Conservation (phyloP, 2,888 invertebrate species). For the Eurois occulta region DNA sequence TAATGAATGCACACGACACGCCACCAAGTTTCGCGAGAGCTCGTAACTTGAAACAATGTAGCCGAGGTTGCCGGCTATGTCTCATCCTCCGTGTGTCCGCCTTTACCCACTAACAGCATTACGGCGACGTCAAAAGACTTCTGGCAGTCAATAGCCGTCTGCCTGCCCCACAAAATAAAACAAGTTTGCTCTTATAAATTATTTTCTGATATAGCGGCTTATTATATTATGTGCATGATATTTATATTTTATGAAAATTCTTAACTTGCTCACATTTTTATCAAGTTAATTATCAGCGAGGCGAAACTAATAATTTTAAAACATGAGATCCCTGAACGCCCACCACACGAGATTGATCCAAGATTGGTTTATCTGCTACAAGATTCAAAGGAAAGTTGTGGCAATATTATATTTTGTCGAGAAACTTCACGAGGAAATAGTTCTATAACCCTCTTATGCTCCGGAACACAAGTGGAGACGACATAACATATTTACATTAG, state of each 20-base stretch:
- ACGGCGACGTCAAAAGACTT: slow-evolving; percentile 62
- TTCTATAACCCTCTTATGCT: not conserved
- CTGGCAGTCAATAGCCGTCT: slow-evolving; percentile 47
- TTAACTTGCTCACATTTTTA: slow-evolving; percentile 8
- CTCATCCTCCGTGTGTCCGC: slow-evolving; percentile 55
- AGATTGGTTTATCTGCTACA: not conserved
- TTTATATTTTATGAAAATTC: slow-evolving; percentile 39
- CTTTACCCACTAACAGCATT: slow-evolving; percentile 65
- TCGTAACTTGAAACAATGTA: slow-evolving; percentile 58
- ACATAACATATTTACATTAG: not conserved
- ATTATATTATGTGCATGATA: slow-evolving; percentile 35
- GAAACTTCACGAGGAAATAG: not conserved
- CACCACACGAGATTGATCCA: not conserved
- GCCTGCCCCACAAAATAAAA: slow-evolving; percentile 37
- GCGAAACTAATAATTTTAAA: not conserved
- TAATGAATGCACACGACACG: slow-evolving; percentile 38
- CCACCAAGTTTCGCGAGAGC: slow-evolving; percentile 44
- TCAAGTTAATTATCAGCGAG: not conserved
- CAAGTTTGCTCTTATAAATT: slow-evolving; percentile 27
- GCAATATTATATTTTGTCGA: slow-evolving; percentile 2
- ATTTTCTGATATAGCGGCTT: slow-evolving; percentile 27
- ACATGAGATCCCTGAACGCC: not conserved
- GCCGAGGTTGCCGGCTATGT: slow-evolving; percentile 36
- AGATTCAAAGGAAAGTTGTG: not conserved
- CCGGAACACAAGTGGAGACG: not conserved